Evolutionary conservation across 2,888 invertebrate species (phyloP), one percentile per base, ranked within the genome.

Genomic region (Therioaphis trifolii): DNA sequence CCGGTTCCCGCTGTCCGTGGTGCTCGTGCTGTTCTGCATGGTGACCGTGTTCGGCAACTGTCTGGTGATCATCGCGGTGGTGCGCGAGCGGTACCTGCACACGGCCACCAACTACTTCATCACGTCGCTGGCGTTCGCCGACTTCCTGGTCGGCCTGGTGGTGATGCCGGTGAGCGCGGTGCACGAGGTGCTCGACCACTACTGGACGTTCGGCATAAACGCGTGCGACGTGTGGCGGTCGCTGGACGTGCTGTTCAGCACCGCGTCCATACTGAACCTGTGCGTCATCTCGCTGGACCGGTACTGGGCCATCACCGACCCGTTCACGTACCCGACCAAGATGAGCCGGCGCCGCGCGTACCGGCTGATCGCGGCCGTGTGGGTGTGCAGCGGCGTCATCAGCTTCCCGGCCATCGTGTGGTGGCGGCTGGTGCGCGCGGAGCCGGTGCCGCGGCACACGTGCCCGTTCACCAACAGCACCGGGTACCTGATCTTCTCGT

Each of bases 171-270:
- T 99, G 89, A 95, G 96, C 85, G 96, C 96, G 0, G 91, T 96
- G 18, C 96, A 96, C 88, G 96, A 97, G 89, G 94, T 96, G 18
- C 90, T 96, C 43, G 95, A 95, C 87, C 95, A 95, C 87, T 94
- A 95, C 87, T 98, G 98, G 98, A 93, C 96, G 86, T 98, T 97
- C 88, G 98, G 98, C 5, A 93, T 94, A 3, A 94, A 96, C 87
- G 97, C 97, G 96, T 99, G 99, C 89, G 99, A 99, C 88, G 93
- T 98, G 29, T 99, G 99, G 98, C 93, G 98, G 80, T 98, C 98
- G 0, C 89, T 99, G 86, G 99, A 99, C 88, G 99, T 99, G 2
- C 91, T 99, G 1, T 98, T 98, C 87, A 97, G 97, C 87, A 99
- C 99, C 0, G 98, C 98, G 7, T 98, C 98, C 15, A 99, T 99